Conservation (phyloP, 2,797 vertebrate genomes). For the Platalea minor region DNA sequence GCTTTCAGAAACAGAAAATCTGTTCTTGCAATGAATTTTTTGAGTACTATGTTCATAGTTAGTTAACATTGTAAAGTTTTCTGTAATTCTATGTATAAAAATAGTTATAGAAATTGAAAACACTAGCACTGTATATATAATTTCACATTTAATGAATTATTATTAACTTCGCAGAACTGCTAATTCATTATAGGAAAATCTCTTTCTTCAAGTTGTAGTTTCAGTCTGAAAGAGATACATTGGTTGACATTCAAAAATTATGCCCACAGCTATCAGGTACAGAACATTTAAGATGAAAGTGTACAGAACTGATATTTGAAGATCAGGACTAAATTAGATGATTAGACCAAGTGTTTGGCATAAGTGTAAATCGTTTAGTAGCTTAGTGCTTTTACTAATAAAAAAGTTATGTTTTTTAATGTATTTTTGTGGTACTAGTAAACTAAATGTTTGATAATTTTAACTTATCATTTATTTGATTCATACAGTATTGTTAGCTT, state of each 20-base stretch:
- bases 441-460: neutral
- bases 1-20: neutral
- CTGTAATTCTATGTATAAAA: neutral
- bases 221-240: neutral
- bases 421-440: neutral
- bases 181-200: neutral
- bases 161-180: neutral
- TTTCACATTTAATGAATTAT: neutral
- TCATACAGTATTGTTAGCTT: neutral
- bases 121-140: neutral
- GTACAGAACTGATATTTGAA: neutral
- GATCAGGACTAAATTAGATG: neutral
- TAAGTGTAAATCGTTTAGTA: neutral
- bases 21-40: neutral
- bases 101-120: neutral
- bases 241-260: neutral
- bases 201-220: neutral
- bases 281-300: neutral
- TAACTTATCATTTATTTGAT: neutral
- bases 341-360: neutral
- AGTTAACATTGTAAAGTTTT: neutral
- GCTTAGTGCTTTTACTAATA: neutral
- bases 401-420: neutral
- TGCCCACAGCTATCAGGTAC: neutral
- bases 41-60: neutral